Evolutionary conservation across 2,888 invertebrate species (phyloP), one percentile per base, ranked within the genome.

Genomic region (Anthoptus insignis): DNA sequence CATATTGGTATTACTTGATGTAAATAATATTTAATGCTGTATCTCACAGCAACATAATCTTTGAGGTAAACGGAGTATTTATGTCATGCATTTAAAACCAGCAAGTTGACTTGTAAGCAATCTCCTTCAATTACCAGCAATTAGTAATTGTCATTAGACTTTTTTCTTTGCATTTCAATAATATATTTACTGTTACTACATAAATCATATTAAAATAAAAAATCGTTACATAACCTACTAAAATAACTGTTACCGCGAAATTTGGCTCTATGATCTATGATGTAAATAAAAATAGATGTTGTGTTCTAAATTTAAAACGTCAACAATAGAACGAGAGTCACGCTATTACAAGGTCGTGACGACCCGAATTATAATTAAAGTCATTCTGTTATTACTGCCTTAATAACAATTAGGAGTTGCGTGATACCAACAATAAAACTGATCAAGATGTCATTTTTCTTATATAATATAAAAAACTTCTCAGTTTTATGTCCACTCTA

Each of bases 361-460:
- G 64, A 58, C 37, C 24, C 57, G 32, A 52, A 64, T 64, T 58
- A 64, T 64, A 64, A 57, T 64, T 64, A 64, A 42, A 57, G 16
- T 16, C 29, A 58, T 50, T 57, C 52, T 42, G 22, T 63, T 56
- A 63, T 42, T 63, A 54, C 27, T 39, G 24, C 47, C 42, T 42
- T 50, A 58, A 58, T 64, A 42, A 50, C 50, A 58, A 52, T 64
- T 57, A 64, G 42, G n/a, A 14, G 21, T 58, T 27, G 39, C 64
- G 50, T 64, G 50, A 42, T 50, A 24, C 13, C 21, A 21, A 57
- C 34, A 58, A 64, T 52, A 14, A 32, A 32, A 16, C 14, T 11
- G 29, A 64, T 29, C 37, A 24, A 56, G 56, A 16, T 49, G 16
- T 61, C 22, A 32, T 54, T 54, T 47, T 54, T 63, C 32, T 24